Evolutionary conservation across 2,113 vertebrate species (phyloP), one percentile per base, ranked within the genome.

Genomic region (Carollia perspicillata): DNA sequence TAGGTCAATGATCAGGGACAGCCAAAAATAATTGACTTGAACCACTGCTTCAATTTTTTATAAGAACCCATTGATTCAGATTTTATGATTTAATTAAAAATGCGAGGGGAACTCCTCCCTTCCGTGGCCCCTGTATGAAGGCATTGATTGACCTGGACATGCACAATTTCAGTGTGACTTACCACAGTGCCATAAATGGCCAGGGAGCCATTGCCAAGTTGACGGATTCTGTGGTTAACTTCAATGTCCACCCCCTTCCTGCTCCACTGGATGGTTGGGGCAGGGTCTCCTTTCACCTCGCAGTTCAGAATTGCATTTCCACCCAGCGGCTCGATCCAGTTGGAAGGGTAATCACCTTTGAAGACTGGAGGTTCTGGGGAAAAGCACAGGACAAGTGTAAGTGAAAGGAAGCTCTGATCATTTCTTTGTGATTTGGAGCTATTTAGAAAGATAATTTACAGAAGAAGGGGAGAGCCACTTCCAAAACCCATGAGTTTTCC

Each of bases 101-200:
- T 5, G 18, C 74, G 58, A 23, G 40, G 72, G 81, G 58, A 77
- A 33, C 0, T 26, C 5, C 78, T 51, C 55, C 42, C 42, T n/a
- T 30, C 11, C 23, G 2, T 23, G n/a, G 55, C 17, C 30, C 33
- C 37, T 23, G 33, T 0, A 53, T 42, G 42, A 23, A 60, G 42
- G n/a, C 51, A 35, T 3, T 37, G 23, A 75, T 20, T 20, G 20
- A 71, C 49, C 18, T 22, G 16, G 5, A 5, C 60, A 42, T 8
- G 4, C 13, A 5, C 5, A 77, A 51, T 14, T 49, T 9, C 35
- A 2, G 22, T 3, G 68, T 66, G 60, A 98, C 99, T 97, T 99
- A 99, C 99, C 93, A 99, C 98, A 0, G 99, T 99, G 98, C 99
- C 99, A 0, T 99, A 99, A 97, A 99, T 99, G 66, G 99, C 99